These are phyloP conservation scores for Myotis daubentonii DNA, from an alignment of 2,797 vertebrate species.

Conservation along the genomic window DNA sequence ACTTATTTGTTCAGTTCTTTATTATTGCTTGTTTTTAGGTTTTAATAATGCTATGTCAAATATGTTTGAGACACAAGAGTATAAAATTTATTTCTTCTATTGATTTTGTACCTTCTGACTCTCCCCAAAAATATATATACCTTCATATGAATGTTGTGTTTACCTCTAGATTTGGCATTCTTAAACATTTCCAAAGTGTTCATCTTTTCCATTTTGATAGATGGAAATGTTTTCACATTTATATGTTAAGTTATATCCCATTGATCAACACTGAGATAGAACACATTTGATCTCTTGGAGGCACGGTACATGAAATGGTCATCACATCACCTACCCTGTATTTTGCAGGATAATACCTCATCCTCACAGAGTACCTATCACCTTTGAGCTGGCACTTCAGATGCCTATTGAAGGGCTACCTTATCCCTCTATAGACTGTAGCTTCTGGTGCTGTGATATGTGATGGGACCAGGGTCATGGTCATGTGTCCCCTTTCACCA, in stretches of 20 bases:
- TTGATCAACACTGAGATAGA: not conserved
- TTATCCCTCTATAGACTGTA: no score
- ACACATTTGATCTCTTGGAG: not conserved
- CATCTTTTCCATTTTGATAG: not conserved
- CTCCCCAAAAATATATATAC: not conserved
- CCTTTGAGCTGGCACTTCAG: not conserved
- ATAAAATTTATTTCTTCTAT: not conserved
- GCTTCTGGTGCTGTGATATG: not conserved
- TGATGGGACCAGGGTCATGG: not conserved
- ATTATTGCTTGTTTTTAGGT: not conserved
- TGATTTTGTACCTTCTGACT: not conserved
- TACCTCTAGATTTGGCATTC: not conserved
- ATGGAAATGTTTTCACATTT: not conserved
- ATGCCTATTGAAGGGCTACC: no score
- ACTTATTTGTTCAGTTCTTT: not conserved
- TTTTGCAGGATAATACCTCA: not conserved
- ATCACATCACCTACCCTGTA: not conserved
- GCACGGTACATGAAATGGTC: not conserved
- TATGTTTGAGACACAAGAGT: not conserved
- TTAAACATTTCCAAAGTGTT: not conserved
- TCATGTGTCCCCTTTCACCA: not conserved
- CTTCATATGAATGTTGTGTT: not conserved
- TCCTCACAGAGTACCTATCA: no score
- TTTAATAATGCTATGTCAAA: not conserved
- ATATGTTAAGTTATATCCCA: not conserved